Evolutionary conservation across 2,797 vertebrate species (phyloP).

Genomic region (Acrossocheilus fasciatus): DNA sequence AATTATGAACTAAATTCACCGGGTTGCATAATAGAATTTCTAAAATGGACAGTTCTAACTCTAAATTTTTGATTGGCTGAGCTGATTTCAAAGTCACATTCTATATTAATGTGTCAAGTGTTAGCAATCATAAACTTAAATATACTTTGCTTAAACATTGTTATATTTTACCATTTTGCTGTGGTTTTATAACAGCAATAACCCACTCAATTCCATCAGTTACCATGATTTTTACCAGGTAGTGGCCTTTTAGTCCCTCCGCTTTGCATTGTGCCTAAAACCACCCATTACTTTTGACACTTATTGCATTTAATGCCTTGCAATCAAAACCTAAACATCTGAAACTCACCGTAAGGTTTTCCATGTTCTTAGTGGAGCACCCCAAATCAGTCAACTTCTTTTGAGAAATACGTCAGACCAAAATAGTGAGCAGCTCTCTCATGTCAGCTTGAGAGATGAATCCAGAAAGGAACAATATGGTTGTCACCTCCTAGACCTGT

Average conservation of each 20-base stretch:
- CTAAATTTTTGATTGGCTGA: neutral
- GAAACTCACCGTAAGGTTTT: constrained; percentile 32
- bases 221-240: neutral
- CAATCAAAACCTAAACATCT: neutral
- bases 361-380: constrained; percentile 18
- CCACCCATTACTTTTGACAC: neutral
- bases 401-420: neutral
- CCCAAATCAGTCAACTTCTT: neutral
- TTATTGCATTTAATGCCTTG: neutral
- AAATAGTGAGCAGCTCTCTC: constrained; percentile 5
- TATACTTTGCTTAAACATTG: neutral
- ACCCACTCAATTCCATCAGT: neutral
- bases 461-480: constrained; percentile 21
- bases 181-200: neutral
- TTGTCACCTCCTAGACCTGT: constrained; percentile 1
- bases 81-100: neutral
- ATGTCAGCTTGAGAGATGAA: neutral
- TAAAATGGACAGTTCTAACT: neutral
- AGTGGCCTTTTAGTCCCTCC: too few relatives aligned
- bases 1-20: neutral
- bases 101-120: too few relatives aligned
- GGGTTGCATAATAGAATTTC: neutral
- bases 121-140: neutral
- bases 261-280: neutral
- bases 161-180: neutral